Evolutionary conservation across 1,140 invertebrate species (phyloP).

Genomic region (Whitmania pigra): DNA sequence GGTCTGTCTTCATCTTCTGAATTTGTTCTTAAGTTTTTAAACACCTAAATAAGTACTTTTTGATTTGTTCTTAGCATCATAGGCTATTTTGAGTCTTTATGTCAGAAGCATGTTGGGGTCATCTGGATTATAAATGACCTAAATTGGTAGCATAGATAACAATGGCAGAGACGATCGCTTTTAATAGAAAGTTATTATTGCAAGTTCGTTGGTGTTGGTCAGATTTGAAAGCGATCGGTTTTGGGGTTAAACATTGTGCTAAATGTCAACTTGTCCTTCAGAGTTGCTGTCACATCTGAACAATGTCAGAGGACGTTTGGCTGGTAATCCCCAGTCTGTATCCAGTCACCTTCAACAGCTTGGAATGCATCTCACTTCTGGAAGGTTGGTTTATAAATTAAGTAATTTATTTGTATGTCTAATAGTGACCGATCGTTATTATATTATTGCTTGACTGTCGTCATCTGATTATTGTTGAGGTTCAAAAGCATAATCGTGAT

Average conservation of each 20-base stretch:
- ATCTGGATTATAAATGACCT: too few relatives aligned
- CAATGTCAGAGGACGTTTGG: not conserved
- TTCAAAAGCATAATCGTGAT: not conserved
- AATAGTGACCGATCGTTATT: not conserved
- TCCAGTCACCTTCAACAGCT: not conserved
- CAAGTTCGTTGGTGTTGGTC: too few relatives aligned
- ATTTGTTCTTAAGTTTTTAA: not conserved
- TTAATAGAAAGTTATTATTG: too few relatives aligned
- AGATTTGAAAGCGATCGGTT: not conserved
- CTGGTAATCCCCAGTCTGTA: not conserved
- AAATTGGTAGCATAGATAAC: too few relatives aligned
- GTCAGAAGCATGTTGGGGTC: too few relatives aligned
- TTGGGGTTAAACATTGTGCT: not conserved
- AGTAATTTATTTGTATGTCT: too few relatives aligned
- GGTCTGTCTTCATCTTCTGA: not conserved
- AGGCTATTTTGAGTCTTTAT: too few relatives aligned
- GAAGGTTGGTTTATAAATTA: too few relatives aligned
- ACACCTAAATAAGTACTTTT: too few relatives aligned
- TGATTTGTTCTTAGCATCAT: too few relatives aligned
- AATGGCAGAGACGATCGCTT: too few relatives aligned
- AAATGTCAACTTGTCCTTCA: not conserved
- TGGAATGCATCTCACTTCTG: conserved; percentile 3
- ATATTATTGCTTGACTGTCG: not conserved
- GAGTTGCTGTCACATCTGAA: conserved; percentile 9
- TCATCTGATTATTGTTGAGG: not conserved